Evolutionary conservation across 2,113 vertebrate species (phyloP).

Genomic region (Oryzias curvinotus): DNA sequence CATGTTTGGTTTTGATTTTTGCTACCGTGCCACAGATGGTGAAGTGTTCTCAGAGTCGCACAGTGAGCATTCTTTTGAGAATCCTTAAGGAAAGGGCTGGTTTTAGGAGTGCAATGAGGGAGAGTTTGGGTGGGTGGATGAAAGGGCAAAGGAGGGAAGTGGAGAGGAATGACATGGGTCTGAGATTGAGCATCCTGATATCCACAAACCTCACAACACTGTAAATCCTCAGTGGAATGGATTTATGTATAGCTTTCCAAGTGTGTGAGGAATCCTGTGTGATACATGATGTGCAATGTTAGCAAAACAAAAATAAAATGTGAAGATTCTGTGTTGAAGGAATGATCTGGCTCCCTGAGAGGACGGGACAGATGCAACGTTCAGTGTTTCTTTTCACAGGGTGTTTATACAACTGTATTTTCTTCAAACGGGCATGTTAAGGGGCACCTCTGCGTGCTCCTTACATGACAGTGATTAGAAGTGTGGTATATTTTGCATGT

Average conservation of each 20-base stretch:
- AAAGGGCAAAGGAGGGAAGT: slow-evolving; percentile 1
- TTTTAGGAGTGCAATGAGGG: slow-evolving; percentile 36
- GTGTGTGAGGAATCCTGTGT: slow-evolving; percentile 69
- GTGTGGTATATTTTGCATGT: slow-evolving; percentile 76
- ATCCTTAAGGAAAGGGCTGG: slow-evolving; percentile 3
- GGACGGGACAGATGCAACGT: slow-evolving; percentile 72
- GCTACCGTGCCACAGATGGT: background rate
- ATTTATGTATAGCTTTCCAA: slow-evolving; percentile 67
- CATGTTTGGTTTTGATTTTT: background rate
- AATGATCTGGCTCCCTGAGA: slow-evolving; percentile 69
- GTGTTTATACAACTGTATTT: slow-evolving; percentile 15
- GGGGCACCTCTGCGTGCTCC: slow-evolving; percentile 51
- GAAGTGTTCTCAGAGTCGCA: background rate
- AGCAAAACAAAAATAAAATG: slow-evolving; percentile 53
- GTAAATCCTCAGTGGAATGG: slow-evolving; percentile 67
- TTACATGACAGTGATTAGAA: slow-evolving; percentile 71
- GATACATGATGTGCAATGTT: slow-evolving; percentile 67
- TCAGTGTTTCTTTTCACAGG: slow-evolving; percentile 62
- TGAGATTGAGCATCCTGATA: slow-evolving; percentile 49
- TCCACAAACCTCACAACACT: slow-evolving; percentile 73
- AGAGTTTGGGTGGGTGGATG: slow-evolving; percentile 10
- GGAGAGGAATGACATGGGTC: slow-evolving; percentile 50
- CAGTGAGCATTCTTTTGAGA: slow-evolving; percentile 67
- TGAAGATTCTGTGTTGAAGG: slow-evolving; percentile 56
- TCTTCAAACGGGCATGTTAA: slow-evolving; percentile 73